Evolutionary conservation across 2,888 invertebrate species (phyloP).

Genomic region (Dastarcus helophoroides): DNA sequence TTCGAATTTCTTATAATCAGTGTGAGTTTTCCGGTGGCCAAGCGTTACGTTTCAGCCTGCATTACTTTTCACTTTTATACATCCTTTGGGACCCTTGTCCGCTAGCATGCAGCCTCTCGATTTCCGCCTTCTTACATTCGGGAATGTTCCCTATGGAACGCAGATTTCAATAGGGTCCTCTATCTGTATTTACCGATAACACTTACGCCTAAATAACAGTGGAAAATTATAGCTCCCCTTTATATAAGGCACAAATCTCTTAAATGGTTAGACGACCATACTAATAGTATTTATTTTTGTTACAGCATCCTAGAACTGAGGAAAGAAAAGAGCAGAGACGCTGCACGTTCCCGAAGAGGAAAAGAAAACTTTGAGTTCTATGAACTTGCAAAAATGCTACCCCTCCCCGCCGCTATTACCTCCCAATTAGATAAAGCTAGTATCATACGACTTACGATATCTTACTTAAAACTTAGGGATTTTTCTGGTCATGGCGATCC

Average conservation of each 20-base stretch:
- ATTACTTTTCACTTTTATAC: conserved; percentile 39
- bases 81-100: conserved; percentile 36
- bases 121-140: conserved; percentile 32
- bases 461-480: conserved; percentile 87
- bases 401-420: conserved; percentile 81
- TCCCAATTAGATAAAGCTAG: conserved; percentile 92
- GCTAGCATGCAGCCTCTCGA: conserved; percentile 29
- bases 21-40: conserved; percentile 17
- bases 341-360: conserved; percentile 80
- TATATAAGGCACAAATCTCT: no score
- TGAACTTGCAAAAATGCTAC: conserved; percentile 90
- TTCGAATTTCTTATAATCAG: no score
- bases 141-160: no score
- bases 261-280: no score
- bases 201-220: no score
- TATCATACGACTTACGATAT: conserved; percentile 91
- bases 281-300: no score
- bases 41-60: conserved; percentile 19
- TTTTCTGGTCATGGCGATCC: conserved; percentile 95
- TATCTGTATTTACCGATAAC: no score
- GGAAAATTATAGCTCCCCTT: no score
- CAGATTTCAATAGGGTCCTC: no score
- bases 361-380: conserved; percentile 96
- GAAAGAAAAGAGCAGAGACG: conserved; percentile 89
- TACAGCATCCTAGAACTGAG: conserved; percentile 85